Evolutionary conservation across 2,888 invertebrate species (phyloP), one percentile per base, ranked within the genome.

Genomic region (Agrotis clavis): DNA sequence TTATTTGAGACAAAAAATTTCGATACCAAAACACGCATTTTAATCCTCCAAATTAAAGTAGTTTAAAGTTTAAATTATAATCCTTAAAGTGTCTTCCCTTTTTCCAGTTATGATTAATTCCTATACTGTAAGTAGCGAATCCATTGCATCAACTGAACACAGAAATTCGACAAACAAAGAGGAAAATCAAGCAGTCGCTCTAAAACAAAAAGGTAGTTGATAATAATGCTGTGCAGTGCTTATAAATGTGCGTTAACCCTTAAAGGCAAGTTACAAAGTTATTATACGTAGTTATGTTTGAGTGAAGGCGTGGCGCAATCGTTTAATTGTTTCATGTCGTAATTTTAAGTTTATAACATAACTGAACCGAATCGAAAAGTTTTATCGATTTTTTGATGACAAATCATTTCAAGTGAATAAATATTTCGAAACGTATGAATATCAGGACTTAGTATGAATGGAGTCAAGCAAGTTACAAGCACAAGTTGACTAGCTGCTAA

Each of bases 261-360:
- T 56, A 53, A 67, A 64, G 67, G 35, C 3, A 48, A 56, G 56
- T 64, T 48, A 64, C 30, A 64, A 54, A 54, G 59, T 50, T n/a
- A 66, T 74, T 56, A n/a, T 47, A 71, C 61, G 64, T 76, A 61
- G 35, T 19, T 47, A 54, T 18, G 56, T 35, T 57, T 57, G 41
- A 66, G 21, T 56, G 67, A 72, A 74, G 74, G 81, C 64, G 71
- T 72, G 73, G 35, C 53, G 73, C 61, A 65, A 77, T 59, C n/a
- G n/a, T n/a, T 73, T 77, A 69, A 77, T 77, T 81, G 73, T 80
- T 63, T 2, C 56, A 0, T 30, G 74, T 69, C 67, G 67, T 67
- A 73, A 57, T 64, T 61, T 61, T 35, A 57, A 69, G 56, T 63
- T 48, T 48, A 41, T 16, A 45, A 71, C 16, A 67, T 48, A 47